These are phyloP conservation scores for Echinops telfairi DNA, from an alignment of 2,113 vertebrate genomes.

Conservation along the genomic window DNA sequence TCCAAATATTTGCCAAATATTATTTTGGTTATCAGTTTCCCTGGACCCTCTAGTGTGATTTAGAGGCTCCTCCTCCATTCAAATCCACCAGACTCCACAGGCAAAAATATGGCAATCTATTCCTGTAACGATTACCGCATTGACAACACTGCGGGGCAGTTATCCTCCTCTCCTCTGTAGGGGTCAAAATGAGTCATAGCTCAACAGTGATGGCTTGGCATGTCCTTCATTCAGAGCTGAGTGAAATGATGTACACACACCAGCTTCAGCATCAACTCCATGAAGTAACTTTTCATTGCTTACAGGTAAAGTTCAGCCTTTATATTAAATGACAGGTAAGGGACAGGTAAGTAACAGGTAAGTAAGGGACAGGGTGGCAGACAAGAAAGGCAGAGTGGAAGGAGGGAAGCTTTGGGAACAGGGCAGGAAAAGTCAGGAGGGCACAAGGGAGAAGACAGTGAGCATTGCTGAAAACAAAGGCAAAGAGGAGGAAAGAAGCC, in stretches of 20 bases:
- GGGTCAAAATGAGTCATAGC: not conserved
- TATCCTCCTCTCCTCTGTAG: not conserved
- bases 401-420: not conserved
- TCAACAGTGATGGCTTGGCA: not conserved
- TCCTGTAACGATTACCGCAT: not conserved
- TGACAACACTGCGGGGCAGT: not conserved
- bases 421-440: not conserved
- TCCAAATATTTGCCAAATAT: not conserved
- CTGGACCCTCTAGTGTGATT: not conserved
- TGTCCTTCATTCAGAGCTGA: not conserved
- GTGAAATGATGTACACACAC: not conserved
- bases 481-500: not conserved
- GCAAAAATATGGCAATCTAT: not conserved
- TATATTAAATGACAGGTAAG: too few relatives aligned
- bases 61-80: not conserved
- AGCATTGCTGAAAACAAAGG: not conserved
- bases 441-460: not conserved
- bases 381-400: not conserved
- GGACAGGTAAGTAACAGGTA: too few relatives aligned
- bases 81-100: not conserved
- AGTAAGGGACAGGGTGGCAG: not conserved
- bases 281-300: not conserved
- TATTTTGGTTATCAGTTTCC: not conserved
- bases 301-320: too few relatives aligned
- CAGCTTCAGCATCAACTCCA: not conserved